Evolutionary conservation across 1,140 invertebrate species (phyloP), one percentile per base, ranked within the genome.

Genomic region (Orchesella cincta): DNA sequence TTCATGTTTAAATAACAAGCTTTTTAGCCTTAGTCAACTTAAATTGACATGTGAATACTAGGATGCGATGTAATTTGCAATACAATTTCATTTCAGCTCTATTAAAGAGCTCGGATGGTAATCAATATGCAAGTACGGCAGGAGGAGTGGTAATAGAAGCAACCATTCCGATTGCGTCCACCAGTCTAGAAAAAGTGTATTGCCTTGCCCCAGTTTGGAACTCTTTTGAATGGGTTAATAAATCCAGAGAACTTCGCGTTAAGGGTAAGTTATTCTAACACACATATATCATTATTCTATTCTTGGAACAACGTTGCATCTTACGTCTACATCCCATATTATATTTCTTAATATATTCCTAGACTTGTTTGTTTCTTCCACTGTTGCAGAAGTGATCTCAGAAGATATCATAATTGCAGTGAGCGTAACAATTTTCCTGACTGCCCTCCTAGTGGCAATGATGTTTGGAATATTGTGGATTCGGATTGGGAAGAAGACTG

Each of bases 181-280:
- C 23, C 18, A 57, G 29, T 20, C 31, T 77, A 3, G 72, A 77
- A 51, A 23, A 35, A 52, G 46, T 77, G 20, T 77, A 77, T 64
- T 77, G 76, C 57, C 74, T 77, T 70, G 76, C 76, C 35, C 76
- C 76, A 33, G 28, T 74, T 0, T 77, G 76, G 76, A 77, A 77
- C 34, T 74, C 71, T 0, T 74, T 67, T 35, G 52, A 36, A n/a
- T 77, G 76, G 76, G 34, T 51, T 28, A 77, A 77, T 35, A 72
- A 77, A 51, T 77, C 76, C 3, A 26, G 26, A 31, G 33, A 52
- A 26, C 51, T 77, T 31, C 52, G 28, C 20, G 57, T 74, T 16
- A 35, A 71, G 71, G 67, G 75, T 76, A 29, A 51, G 26, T 51
- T n/a, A 28, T 12, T 5, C 16, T 33, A 0, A 1, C 29, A 34